Base-by-base conservation (phyloP, 2,113 vertebrate species). In the Lepus americanus region DNA sequence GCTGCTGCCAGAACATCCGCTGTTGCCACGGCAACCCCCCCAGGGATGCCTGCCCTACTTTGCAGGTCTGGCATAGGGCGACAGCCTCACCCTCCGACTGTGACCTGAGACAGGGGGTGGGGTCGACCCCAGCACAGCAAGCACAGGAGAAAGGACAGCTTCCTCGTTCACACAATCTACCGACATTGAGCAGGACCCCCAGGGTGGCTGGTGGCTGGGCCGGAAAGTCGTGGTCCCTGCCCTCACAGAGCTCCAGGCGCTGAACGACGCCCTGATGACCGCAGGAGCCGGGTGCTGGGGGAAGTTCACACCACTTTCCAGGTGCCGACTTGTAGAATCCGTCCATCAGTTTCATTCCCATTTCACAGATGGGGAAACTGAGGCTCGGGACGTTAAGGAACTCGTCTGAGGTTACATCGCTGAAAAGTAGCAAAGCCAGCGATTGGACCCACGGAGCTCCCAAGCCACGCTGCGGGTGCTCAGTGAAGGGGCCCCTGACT, bases 1-100 rank as follows among this genome's bases (percentile, higher is more conserved):
- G 85, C 81, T 59, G 83, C 92, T 6, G 59, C 55, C 55, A 94
- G 94, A 96, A 92, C 95, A 87, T 94, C 96, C 61, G 79, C 90
- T 94, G 98, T 98, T 97, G 94, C 97, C 94, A 96, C 6, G 77
- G 96, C 94, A 97, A 98, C 98, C 73, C 94, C 96, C 86, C 78
- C 44, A 25, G 93, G 90, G 94, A 89, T 83, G 97, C 53, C 84
- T 95, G 96, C 53, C 97, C 97, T 97, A 98, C 95, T 98, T 98
- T 96, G 83, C 82, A 33, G 96, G 91, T 83, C 89, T 91, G 84
- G 89, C 93, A 31, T 25, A 59, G 55, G 90, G 67, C 74, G 1
- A 63, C 91, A 16, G 95, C 82, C 92, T 94, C 64, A 27, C 78
- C 88, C 61, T 86, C 82, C 76, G 6, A 20, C 55, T 59, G 55